Percentiles rank a stretch among this genome's conserved stretches.
These are phyloP conservation scores for Puma concolor DNA, from an alignment of 2,113 vertebrate genomes.

Conservation along the genomic window DNA sequence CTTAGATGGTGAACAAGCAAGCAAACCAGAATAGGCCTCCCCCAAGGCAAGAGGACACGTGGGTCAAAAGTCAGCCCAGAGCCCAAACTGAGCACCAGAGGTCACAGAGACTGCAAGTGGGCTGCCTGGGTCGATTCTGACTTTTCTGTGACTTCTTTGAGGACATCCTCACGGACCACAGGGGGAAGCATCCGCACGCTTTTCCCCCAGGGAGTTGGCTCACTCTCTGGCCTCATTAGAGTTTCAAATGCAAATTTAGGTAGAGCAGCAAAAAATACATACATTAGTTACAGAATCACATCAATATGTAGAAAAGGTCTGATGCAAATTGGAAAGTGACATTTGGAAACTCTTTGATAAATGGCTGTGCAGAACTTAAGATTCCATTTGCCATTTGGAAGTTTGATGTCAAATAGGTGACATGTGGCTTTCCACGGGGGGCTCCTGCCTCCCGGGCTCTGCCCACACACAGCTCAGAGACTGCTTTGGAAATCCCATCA, in stretches of 20 bases:
- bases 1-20: neutral
- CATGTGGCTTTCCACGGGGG: neutral
- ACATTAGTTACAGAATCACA: constrained; percentile 47
- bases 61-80: neutral
- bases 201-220: neutral
- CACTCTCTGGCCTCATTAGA: constrained; percentile 17
- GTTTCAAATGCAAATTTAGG: constrained; percentile 57
- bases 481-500: neutral
- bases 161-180: neutral
- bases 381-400: constrained; percentile 56
- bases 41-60: neutral
- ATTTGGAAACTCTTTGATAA: constrained; percentile 71
- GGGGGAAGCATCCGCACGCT: neutral
- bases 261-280: constrained; percentile 61
- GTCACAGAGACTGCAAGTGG: neutral
- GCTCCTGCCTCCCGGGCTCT: neutral
- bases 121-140: neutral
- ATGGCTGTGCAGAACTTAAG: constrained; percentile 29
- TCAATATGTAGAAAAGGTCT: constrained; percentile 67
- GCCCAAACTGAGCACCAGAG: neutral
- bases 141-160: neutral
- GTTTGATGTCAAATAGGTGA: constrained; percentile 16
- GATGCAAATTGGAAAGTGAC: constrained; percentile 58
- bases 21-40: neutral
- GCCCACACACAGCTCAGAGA: neutral